A percentile compares a stretch with the other conserved stretches of the same genome.
These are phyloP conservation scores for Clamator glandarius DNA, from an alignment of 2,797 vertebrate genomes.

Conservation along the genomic window DNA sequence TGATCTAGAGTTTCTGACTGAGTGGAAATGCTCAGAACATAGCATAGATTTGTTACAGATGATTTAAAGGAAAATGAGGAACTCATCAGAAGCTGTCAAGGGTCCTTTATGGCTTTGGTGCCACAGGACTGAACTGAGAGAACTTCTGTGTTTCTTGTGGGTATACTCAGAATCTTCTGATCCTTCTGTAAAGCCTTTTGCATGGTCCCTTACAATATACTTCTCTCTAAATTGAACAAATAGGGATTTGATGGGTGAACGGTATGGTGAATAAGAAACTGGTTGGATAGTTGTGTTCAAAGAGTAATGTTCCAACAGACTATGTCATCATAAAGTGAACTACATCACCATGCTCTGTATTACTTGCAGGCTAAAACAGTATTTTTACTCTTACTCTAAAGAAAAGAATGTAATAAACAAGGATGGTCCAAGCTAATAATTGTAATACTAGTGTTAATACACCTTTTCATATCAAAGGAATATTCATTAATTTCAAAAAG, in stretches of 20 bases:
- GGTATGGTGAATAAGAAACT: no score
- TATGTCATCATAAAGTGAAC: not conserved
- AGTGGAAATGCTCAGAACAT: not conserved
- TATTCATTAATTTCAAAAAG: not conserved
- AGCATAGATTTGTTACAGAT: not conserved
- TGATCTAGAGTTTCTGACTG: not conserved
- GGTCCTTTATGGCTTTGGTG: not conserved
- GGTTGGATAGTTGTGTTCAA: no score
- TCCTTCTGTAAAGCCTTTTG: no score
- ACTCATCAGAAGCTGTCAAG: not conserved
- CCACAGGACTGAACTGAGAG: not conserved
- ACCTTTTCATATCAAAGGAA: not conserved
- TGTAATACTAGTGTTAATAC: not conserved
- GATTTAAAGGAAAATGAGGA: constrained; percentile 7
- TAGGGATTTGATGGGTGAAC: no score
- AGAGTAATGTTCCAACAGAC: not conserved
- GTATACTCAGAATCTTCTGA: not conserved
- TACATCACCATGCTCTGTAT: not conserved
- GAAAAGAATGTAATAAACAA: not conserved
- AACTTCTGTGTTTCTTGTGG: not conserved
- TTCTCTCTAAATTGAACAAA: no score
- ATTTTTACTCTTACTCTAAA: not conserved
- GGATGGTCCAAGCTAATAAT: not conserved
- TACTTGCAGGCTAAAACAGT: not conserved
- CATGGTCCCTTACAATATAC: no score